Percentiles rank a stretch among this genome's conserved stretches.
phyloP scores from a whole-genome alignment of 2,888 invertebrate genomes.

The Trachelus troglodyta region DNA sequence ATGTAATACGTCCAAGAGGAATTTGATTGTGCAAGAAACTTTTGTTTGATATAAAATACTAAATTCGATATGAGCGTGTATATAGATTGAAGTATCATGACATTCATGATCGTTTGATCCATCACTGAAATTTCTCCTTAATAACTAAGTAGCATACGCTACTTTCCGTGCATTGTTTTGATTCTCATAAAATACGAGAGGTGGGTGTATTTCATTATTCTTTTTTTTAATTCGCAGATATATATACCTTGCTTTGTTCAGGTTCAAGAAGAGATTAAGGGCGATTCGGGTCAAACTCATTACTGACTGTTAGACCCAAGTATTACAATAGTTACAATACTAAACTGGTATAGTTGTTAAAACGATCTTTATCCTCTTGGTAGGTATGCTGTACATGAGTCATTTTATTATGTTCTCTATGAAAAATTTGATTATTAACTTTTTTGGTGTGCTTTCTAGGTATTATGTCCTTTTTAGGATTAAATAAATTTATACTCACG shows the following conservation, averaged over 20 bases:
- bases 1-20: neutral
- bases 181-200: neutral
- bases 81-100: neutral
- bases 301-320: neutral
- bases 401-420: too few species aligned
- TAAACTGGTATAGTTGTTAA: neutral
- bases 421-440: too few species aligned
- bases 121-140: neutral
- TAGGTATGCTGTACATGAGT: neutral
- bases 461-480: neutral
- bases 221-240: neutral
- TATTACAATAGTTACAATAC: neutral
- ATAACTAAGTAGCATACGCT: neutral
- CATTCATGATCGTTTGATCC: neutral
- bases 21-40: neutral
- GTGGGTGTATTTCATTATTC: neutral
- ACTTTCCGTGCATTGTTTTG: neutral
- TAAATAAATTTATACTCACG: constrained; percentile 71
- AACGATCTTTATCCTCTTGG: neutral
- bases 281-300: neutral
- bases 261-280: neutral
- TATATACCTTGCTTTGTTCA: neutral
- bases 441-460: too few species aligned
- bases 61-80: neutral
- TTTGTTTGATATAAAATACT: neutral